phyloP scores from a whole-genome alignment of 2,113 vertebrate genomes.

The Daubentonia madagascariensis region DNA sequence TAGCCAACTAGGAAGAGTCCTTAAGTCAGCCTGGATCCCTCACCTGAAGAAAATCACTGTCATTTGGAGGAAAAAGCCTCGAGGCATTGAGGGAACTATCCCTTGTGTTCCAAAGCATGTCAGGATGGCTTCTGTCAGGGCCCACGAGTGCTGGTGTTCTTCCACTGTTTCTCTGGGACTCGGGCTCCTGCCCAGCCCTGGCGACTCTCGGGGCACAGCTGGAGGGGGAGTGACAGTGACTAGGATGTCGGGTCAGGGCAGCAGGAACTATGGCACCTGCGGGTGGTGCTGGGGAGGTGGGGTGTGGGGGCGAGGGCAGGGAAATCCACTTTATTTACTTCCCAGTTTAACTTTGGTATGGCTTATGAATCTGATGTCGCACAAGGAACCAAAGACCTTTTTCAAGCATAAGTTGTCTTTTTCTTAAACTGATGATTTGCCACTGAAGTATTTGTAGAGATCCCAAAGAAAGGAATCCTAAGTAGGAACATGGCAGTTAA shows the following conservation, averaged over 20 bases:
- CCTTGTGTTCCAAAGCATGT: background rate
- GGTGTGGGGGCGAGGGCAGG: rapidly evolving
- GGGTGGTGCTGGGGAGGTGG: background rate
- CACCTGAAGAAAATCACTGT: background rate
- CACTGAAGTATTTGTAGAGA: background rate
- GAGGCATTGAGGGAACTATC: background rate
- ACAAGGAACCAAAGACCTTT: background rate
- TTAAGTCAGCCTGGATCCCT: background rate
- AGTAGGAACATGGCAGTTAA: background rate
- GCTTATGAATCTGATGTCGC: background rate
- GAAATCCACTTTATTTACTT: background rate
- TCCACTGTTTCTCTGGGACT: background rate
- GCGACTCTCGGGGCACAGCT: background rate
- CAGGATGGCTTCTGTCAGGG: background rate
- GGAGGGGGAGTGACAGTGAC: background rate
- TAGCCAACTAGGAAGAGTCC: background rate
- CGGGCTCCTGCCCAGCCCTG: background rate
- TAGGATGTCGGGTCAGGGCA: background rate
- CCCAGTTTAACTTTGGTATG: background rate
- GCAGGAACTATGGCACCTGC: background rate
- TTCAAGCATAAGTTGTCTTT: background rate
- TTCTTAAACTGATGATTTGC: background rate
- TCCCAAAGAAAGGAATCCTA: background rate
- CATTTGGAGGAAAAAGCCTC: background rate
- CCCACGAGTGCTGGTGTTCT: rapidly evolving